Conservation (phyloP, 2,888 invertebrate genomes). For the Pheosia tremula region DNA sequence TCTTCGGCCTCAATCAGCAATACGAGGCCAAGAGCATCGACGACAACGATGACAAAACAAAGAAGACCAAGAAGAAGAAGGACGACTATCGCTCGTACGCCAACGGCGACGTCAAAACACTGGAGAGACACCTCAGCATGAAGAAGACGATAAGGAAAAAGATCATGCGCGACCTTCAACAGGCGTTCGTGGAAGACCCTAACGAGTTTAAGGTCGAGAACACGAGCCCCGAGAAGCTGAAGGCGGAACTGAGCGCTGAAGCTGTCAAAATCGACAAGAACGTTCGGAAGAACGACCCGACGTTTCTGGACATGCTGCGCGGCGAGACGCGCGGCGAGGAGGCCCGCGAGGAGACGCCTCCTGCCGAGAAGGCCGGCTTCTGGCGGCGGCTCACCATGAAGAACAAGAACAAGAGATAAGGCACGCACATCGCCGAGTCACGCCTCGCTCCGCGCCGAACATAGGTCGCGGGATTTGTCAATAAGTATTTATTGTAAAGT, state of each 20-base stretch:
- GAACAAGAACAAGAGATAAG: constrained; percentile 87
- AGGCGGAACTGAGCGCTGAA: constrained; percentile 87
- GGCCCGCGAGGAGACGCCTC: constrained; percentile 74
- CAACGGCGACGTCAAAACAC: constrained; percentile 88
- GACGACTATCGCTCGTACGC: constrained; percentile 88
- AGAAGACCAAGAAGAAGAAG: constrained; percentile 86
- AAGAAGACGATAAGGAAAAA: constrained; percentile 94
- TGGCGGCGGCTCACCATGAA: constrained; percentile 89
- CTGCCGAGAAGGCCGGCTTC: constrained; percentile 86
- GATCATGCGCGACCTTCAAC: constrained; percentile 93
- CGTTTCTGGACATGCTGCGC: constrained; percentile 88
- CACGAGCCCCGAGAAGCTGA: constrained; percentile 87
- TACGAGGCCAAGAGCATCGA: constrained; percentile 77
- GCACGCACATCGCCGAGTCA: constrained; percentile 43
- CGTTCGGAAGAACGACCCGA: constrained; percentile 83
- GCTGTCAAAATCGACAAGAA: constrained; percentile 86
- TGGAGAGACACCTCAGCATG: constrained; percentile 93
- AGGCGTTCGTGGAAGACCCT: constrained; percentile 89
- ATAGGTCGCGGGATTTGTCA: constrained; percentile 22
- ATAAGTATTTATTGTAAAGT: constrained; percentile 37
- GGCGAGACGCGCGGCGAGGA: constrained; percentile 82
- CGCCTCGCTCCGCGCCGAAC: constrained; percentile 57
- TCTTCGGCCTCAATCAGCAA: constrained; percentile 86
- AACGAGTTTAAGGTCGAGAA: constrained; percentile 89
- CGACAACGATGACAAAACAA: constrained; percentile 81